Conservation (phyloP, 2,797 vertebrate genomes). For the Rhabdophis nuchalis region DNA sequence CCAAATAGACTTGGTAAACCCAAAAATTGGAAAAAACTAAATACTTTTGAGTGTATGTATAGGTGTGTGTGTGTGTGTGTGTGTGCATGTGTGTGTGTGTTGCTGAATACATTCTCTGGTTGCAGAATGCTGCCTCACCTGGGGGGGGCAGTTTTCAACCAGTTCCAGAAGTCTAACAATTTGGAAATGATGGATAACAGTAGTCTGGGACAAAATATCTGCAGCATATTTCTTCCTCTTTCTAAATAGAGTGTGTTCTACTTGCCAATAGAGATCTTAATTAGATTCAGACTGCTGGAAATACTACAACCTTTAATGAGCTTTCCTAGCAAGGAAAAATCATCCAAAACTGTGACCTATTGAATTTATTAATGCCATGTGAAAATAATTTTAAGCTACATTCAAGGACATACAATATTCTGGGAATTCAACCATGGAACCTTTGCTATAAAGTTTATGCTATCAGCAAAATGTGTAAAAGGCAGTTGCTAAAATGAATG, state of each 20-base stretch:
- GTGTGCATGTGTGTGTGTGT: background rate
- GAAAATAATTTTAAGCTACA: background rate
- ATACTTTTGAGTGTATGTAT: background rate
- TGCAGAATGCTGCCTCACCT: background rate
- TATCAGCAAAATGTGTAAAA: slow-evolving; percentile 36
- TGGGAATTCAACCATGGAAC: background rate
- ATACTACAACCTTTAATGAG: background rate
- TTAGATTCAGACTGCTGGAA: background rate
- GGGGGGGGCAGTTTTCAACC: background rate
- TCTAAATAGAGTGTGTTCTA: background rate
- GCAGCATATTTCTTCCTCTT: background rate
- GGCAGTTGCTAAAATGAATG: slow-evolving; percentile 48
- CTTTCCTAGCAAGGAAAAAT: background rate
- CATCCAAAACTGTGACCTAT: background rate
- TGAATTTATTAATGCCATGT: background rate
- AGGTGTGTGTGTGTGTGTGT: no score
- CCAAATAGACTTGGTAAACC: background rate
- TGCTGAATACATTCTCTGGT: background rate
- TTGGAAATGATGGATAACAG: background rate
- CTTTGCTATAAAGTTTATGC: background rate
- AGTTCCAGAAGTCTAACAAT: background rate
- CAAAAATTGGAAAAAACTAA: background rate
- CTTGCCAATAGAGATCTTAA: background rate
- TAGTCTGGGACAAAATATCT: background rate
- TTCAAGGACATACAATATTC: background rate